These are phyloP conservation scores for Cerastis rubricosa DNA, from an alignment of 2,888 invertebrate species.

Conservation along the genomic window DNA sequence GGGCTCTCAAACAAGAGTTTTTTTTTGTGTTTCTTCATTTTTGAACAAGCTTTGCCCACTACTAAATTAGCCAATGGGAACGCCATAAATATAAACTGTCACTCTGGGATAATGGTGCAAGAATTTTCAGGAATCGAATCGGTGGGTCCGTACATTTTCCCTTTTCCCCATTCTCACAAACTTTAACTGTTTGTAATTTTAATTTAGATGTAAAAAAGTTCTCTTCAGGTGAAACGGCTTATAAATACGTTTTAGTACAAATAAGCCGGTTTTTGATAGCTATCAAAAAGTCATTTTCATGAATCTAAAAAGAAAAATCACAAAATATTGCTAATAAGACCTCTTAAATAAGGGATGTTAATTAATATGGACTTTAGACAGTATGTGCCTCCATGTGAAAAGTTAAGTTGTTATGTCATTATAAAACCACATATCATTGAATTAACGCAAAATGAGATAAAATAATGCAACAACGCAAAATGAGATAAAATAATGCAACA, in stretches of 20 bases:
- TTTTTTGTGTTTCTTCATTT: not conserved
- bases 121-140: not conserved
- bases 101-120: not conserved
- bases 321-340: not conserved
- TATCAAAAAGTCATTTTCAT: not conserved
- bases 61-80: not conserved
- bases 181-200: not conserved
- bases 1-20: no score
- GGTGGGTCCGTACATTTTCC: not conserved
- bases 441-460: constrained; percentile 13
- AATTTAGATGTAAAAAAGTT: not conserved
- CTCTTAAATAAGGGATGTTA: not conserved
- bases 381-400: constrained; percentile 1
- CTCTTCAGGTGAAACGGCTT: not conserved
- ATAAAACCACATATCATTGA: constrained; percentile 6
- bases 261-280: not conserved
- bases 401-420: not conserved
- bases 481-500: constrained; percentile 3
- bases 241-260: constrained; percentile 21
- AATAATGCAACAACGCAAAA: constrained; percentile 4
- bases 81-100: not conserved
- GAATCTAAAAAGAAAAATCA: not conserved
- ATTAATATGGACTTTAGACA: not conserved
- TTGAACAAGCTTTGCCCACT: no score
- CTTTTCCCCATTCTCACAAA: not conserved